Evolutionary conservation across 2,888 invertebrate genomes (phyloP).

Genomic region (Eulithis testata): DNA sequence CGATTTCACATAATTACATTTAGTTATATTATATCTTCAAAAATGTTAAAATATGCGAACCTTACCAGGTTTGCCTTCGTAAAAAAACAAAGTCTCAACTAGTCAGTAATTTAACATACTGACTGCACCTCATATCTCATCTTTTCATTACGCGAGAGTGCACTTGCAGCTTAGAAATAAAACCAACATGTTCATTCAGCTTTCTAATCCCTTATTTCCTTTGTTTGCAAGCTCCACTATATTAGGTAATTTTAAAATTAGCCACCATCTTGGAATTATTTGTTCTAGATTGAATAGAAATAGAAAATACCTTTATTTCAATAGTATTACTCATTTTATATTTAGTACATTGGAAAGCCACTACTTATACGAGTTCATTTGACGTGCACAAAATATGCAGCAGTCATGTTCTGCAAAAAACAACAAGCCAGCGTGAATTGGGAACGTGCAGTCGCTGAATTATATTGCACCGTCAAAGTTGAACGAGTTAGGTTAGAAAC

Average conservation of each 20-base stretch:
- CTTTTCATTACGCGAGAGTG: slow-evolving; percentile 27
- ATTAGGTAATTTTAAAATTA: slow-evolving; percentile 9
- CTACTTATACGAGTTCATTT: not conserved
- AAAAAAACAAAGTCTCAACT: no score
- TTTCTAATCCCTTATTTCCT: slow-evolving; percentile 22
- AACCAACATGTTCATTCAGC: slow-evolving; percentile 23
- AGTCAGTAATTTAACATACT: not conserved
- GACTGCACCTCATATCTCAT: slow-evolving; percentile 24
- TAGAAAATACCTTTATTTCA: no score
- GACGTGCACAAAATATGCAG: slow-evolving; percentile 8
- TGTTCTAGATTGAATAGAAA: no score
- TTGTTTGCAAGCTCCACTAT: slow-evolving; percentile 13
- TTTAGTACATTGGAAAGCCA: not conserved
- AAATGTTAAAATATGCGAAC: no score
- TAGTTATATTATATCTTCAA: no score
- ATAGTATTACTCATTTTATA: no score
- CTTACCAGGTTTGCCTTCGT: no score
- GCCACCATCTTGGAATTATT: not conserved
- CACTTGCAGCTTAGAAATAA: slow-evolving; percentile 25
- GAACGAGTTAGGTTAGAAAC: slow-evolving; percentile 19
- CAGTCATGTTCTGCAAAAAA: slow-evolving; percentile 12
- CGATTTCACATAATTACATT: no score
- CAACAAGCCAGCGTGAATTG: slow-evolving; percentile 2
- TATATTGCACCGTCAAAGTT: slow-evolving; percentile 24
- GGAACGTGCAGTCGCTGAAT: slow-evolving; percentile 14